phyloP scores from a whole-genome alignment of 2,113 vertebrate species.

The Corythornis cristatus region DNA sequence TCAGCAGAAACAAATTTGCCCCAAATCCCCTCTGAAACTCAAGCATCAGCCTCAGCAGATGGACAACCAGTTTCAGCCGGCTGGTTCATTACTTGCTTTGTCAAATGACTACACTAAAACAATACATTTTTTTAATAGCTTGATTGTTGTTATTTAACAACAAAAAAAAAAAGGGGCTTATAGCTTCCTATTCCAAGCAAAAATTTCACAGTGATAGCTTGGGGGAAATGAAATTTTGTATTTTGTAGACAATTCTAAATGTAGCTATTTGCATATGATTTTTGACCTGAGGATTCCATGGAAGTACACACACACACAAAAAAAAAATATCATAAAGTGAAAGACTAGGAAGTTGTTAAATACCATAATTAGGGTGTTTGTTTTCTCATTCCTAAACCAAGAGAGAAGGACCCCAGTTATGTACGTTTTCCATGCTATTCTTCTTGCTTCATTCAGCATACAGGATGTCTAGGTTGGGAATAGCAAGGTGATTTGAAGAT shows the following conservation, averaged over 20 bases:
- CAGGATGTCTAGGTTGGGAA: accelerated
- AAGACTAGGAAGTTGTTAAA: background rate
- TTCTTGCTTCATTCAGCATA: background rate
- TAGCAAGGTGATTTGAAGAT: background rate
- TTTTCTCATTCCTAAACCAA: background rate
- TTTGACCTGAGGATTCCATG: background rate
- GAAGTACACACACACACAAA: background rate
- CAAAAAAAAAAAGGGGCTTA: background rate
- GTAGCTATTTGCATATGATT: background rate
- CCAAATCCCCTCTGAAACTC: background rate
- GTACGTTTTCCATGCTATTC: background rate
- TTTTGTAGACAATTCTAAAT: background rate
- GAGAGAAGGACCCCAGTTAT: background rate
- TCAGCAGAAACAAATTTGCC: background rate
- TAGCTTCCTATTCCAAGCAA: background rate
- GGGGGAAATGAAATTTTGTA: background rate
- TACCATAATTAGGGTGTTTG: background rate
- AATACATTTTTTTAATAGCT: background rate
- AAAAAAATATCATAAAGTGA: background rate
- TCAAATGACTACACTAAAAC: background rate
- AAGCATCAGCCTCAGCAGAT: background rate
- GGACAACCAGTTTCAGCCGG: background rate
- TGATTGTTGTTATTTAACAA: background rate
- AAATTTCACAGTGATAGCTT: background rate
- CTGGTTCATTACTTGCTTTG: background rate